phyloP scores from a whole-genome alignment of 1,140 invertebrate genomes.

The Trichogramma pretiosum region DNA sequence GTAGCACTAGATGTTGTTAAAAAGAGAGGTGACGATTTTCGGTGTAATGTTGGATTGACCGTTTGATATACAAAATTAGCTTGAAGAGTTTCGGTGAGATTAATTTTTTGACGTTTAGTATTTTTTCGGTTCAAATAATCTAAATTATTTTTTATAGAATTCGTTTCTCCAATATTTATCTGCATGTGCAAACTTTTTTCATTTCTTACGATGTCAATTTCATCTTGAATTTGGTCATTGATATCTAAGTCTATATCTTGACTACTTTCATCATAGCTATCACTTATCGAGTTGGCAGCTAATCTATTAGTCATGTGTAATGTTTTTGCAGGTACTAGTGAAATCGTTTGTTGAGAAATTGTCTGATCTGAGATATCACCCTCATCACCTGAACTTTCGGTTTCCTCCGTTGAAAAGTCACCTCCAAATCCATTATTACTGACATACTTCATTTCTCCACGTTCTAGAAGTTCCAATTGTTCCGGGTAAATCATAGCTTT shows the following conservation, averaged over 20 bases:
- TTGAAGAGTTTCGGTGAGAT: constrained; percentile 33
- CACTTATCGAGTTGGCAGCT: constrained; percentile 44
- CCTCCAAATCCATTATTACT: background rate
- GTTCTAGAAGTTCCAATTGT: constrained; percentile 68
- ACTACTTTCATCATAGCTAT: constrained; percentile 50
- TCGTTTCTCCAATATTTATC: constrained; percentile 34
- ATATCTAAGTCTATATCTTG: constrained; percentile 48
- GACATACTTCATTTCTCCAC: constrained; percentile 76
- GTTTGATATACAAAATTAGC: constrained; percentile 44
- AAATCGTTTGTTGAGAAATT: constrained; percentile 42
- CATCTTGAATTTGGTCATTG: constrained; percentile 45
- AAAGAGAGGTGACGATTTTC: constrained; percentile 36
- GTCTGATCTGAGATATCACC: constrained; percentile 34
- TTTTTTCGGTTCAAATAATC: constrained; percentile 25
- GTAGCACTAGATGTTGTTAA: constrained; percentile 27
- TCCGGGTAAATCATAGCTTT: constrained; percentile 87
- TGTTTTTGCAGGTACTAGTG: too few relatives aligned
- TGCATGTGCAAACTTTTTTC: constrained; percentile 42
- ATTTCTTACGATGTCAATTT: constrained; percentile 48
- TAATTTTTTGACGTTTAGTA: constrained; percentile 38
- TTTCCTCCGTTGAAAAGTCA: constrained; percentile 21
- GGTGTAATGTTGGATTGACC: constrained; percentile 31
- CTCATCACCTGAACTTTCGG: background rate
- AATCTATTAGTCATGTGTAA: constrained; percentile 42
- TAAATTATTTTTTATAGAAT: too few relatives aligned